phyloP scores from a whole-genome alignment of 2,888 invertebrate species.

The Tachina lurida region DNA sequence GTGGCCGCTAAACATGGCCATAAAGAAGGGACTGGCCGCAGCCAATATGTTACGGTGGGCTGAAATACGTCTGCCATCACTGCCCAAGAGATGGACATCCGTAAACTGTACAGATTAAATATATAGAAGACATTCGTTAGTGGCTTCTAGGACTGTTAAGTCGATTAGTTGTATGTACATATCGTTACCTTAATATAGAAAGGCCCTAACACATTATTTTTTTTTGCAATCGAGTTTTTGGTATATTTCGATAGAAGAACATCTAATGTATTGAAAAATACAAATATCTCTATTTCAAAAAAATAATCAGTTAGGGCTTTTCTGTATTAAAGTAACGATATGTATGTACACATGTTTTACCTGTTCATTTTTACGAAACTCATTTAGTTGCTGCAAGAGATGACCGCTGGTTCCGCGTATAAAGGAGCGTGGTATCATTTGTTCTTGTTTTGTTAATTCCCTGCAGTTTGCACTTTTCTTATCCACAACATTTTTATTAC shows the following conservation, averaged over 20 bases:
- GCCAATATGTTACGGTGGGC: slow-evolving; percentile 76
- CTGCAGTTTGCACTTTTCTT: slow-evolving; percentile 57
- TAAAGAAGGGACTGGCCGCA: slow-evolving; percentile 76
- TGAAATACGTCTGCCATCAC: slow-evolving; percentile 69
- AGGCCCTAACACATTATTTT: too few species aligned
- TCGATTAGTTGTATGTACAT: slow-evolving; percentile 11
- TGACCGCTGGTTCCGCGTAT: slow-evolving; percentile 66
- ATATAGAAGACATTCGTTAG: neutral
- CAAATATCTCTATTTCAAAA: too few species aligned
- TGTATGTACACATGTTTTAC: slow-evolving; percentile 20
- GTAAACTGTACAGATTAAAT: slow-evolving; percentile 70
- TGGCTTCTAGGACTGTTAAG: neutral
- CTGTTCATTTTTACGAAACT: slow-evolving; percentile 72
- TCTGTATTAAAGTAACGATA: too few species aligned
- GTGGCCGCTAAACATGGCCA: slow-evolving; percentile 76
- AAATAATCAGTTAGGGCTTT: too few species aligned
- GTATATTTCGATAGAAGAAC: too few species aligned
- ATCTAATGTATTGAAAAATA: too few species aligned
- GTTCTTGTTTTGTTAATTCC: slow-evolving; percentile 61
- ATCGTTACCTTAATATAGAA: too few species aligned
- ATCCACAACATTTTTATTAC: slow-evolving; percentile 21
- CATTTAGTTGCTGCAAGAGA: slow-evolving; percentile 70
- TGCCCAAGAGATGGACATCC: slow-evolving; percentile 73
- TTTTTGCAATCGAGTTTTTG: too few species aligned
- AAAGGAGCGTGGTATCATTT: slow-evolving; percentile 62